These are phyloP conservation scores for Apteryx mantelli DNA, from an alignment of 2,113 vertebrate genomes.

Conservation along the genomic window DNA sequence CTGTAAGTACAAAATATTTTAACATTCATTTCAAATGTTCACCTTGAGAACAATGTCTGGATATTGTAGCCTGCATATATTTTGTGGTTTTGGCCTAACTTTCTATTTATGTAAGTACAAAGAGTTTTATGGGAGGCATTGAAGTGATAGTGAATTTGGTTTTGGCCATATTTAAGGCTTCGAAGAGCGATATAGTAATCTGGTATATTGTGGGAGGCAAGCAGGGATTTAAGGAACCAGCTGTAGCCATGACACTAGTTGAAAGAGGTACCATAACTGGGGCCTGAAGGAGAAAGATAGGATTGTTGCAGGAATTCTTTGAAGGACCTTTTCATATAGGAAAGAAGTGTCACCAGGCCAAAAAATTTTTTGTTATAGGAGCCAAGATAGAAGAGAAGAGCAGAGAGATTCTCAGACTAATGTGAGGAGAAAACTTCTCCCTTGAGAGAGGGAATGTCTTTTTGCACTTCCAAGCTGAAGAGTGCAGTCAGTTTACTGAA, in stretches of 20 bases:
- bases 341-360: not conserved
- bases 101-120: not conserved
- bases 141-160: not conserved
- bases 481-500: not conserved
- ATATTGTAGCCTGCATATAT: not conserved
- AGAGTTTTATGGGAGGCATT: not conserved
- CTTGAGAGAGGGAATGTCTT: not conserved
- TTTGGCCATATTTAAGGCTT: not conserved
- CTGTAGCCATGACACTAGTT: not conserved
- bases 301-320: not conserved
- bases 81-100: not conserved
- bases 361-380: not conserved
- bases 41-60: not conserved
- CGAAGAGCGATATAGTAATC: not conserved
- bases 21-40: not conserved
- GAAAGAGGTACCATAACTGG: not conserved
- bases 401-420: not conserved
- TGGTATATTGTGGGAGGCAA: not conserved
- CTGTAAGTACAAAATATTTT: slow-evolving; percentile 76
- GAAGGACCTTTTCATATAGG: not conserved
- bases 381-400: not conserved
- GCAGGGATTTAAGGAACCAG: not conserved
- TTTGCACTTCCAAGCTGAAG: not conserved
- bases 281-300: not conserved
- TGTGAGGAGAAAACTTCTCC: not conserved